Percentiles rank a stretch among this genome's conserved stretches.
These are phyloP conservation scores for Cyphomyrus discorhynchus DNA, from an alignment of 2,113 vertebrate species.

Conservation along the genomic window DNA sequence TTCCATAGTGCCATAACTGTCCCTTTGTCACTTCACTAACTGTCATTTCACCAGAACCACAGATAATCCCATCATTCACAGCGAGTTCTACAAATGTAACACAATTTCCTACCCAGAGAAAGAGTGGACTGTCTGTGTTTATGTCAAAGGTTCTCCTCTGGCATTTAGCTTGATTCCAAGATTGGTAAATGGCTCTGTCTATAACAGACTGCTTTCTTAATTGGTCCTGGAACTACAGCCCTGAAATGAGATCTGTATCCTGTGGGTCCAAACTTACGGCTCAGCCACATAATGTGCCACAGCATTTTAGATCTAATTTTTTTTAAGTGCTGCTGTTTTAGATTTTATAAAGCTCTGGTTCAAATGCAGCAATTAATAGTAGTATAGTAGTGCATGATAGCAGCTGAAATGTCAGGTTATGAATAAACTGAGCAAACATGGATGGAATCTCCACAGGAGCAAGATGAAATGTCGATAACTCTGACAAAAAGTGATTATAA, in stretches of 20 bases:
- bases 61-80: neutral
- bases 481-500: neutral
- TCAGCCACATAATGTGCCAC: neutral
- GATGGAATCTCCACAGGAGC: neutral
- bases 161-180: neutral
- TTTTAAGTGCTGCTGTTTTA: neutral
- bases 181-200: constrained; percentile 1
- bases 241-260: neutral
- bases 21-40: neutral
- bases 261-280: neutral
- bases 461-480: neutral
- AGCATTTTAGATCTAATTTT: neutral
- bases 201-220: neutral
- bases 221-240: neutral
- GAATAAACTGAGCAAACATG: neutral
- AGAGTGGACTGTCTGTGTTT: neutral
- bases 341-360: neutral
- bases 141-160: neutral
- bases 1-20: neutral
- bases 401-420: neutral
- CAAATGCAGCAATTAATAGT: neutral
- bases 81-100: neutral
- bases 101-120: neutral
- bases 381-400: neutral
- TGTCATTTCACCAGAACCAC: neutral